A percentile compares a stretch with the other conserved stretches of the same genome.
Evolutionary conservation across 2,888 invertebrate genomes (phyloP).

Genomic region (Macropis europaea): DNA sequence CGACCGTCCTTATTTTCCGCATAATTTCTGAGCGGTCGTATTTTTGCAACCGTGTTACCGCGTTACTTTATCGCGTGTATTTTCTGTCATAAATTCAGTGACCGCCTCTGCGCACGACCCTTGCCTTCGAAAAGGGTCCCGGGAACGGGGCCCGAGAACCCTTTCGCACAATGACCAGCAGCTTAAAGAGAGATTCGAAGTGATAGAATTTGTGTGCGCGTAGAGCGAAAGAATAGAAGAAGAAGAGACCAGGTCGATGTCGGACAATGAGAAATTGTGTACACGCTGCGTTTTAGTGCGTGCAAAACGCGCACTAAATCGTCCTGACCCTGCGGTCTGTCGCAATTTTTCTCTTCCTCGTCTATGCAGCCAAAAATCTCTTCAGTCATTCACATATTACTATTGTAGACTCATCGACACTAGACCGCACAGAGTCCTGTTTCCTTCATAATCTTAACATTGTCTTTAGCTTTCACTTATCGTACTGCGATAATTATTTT

Average conservation of each 20-base stretch:
- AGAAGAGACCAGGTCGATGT: constrained; percentile 60
- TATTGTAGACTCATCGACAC: too few species aligned
- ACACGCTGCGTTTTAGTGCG: constrained; percentile 67
- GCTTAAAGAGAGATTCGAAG: constrained; percentile 25
- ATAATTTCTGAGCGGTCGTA: constrained; percentile 48
- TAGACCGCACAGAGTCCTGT: too few species aligned
- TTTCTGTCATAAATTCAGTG: constrained; percentile 75
- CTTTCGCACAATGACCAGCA: constrained; percentile 35
- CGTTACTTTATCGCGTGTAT: constrained; percentile 75
- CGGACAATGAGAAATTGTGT: constrained; percentile 74
- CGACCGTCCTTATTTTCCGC: constrained; percentile 40
- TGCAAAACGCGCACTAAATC: constrained; percentile 55
- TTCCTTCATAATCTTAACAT: too few species aligned
- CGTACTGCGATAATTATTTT: too few species aligned
- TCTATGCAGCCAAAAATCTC: too few species aligned
- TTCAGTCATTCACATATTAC: too few species aligned
- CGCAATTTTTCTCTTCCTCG: constrained; percentile 12
- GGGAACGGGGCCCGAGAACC: constrained; percentile 22
- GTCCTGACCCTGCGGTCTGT: constrained; percentile 12
- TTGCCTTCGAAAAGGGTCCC: constrained; percentile 44
- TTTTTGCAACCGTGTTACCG: constrained; percentile 35
- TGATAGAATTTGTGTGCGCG: constrained; percentile 34
- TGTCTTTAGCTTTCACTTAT: too few species aligned
- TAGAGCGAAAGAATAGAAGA: constrained; percentile 18
- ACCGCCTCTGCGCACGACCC: constrained; percentile 48